Evolutionary conservation across 2,888 invertebrate species (phyloP), one percentile per base, ranked within the genome.

Genomic region (Nomada lathburiana): DNA sequence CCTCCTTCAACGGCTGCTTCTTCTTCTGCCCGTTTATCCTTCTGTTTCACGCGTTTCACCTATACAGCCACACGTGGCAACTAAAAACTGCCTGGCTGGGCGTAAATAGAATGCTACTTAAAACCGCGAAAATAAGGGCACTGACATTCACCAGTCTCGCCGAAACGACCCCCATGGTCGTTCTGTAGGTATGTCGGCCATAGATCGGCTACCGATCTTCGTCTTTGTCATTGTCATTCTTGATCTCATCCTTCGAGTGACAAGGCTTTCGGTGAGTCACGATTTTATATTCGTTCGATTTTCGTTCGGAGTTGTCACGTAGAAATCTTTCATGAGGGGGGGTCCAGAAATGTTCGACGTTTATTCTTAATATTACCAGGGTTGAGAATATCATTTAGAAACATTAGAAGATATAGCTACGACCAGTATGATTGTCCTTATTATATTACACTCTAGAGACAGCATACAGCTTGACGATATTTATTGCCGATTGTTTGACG

Each of bases 111-210:
- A 90, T 88, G 70, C 77, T 90, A 89, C 91, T 92, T 91, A 91
- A 91, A 92, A 91, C 90, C 91, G 87, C 86, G 88, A 91, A 80
- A 92, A 91, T 91, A 92, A 92, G 92, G 92, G 91, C 92, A 92
- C 91, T 91, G 92, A 92, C 92, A 90, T 89, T 90, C 65, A n/a
- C 10, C 55, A 26, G 16, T 23, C 26, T 36, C 59, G 29, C 29
- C 47, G 26, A 26, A 23, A 47, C 47, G 47, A 67, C 20, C 67
- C 2, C n/a, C 59, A 26, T 29, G 57, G 7, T 10, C 16, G 26
- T 18, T 44, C 57, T 47, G 26, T 10, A 53, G 16, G 18, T 7
- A 16, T 42, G 5, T 11, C 20, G 7, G 42, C 26, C 47, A n/a
- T 36, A 42, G n/a, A 62, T 44, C 47, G 36, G 36, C 36, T 3